phyloP scores from a whole-genome alignment of 2,797 vertebrate genomes.

The Galagoides demidoff region DNA sequence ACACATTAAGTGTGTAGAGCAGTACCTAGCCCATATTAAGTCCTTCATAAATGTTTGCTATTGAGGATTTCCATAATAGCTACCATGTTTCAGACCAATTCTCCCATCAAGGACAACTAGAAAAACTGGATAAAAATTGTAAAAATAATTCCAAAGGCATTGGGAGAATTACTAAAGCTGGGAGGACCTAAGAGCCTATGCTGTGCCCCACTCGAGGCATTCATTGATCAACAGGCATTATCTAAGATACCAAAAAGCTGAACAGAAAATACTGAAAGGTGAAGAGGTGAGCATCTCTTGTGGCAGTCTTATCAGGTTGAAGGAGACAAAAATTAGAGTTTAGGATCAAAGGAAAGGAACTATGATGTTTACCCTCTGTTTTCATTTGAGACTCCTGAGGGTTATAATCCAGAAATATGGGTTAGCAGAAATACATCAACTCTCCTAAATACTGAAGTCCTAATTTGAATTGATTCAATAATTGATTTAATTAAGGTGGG shows the following conservation, averaged over 20 bases:
- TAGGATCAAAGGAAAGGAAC: neutral
- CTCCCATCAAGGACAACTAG: neutral
- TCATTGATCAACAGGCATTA: neutral
- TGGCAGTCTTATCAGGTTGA: neutral
- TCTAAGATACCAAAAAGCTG: neutral
- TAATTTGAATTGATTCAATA: neutral
- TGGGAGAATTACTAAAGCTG: neutral
- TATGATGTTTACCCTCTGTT: neutral
- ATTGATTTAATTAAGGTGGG: neutral
- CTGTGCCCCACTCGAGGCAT: neutral
- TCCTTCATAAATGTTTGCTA: neutral
- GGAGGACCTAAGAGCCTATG: neutral
- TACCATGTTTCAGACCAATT: neutral
- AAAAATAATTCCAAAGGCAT: neutral
- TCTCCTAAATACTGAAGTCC: neutral
- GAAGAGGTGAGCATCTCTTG: neutral
- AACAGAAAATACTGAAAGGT: neutral
- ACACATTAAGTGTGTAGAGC: neutral
- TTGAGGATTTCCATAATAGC: neutral
- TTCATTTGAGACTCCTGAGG: neutral
- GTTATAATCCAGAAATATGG: neutral
- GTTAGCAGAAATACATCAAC: neutral
- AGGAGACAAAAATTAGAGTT: neutral
- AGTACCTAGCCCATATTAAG: neutral
- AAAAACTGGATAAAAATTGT: neutral